Evolutionary conservation across 1,140 invertebrate species (phyloP).

Genomic region (Ceratosolen fusciceps): DNA sequence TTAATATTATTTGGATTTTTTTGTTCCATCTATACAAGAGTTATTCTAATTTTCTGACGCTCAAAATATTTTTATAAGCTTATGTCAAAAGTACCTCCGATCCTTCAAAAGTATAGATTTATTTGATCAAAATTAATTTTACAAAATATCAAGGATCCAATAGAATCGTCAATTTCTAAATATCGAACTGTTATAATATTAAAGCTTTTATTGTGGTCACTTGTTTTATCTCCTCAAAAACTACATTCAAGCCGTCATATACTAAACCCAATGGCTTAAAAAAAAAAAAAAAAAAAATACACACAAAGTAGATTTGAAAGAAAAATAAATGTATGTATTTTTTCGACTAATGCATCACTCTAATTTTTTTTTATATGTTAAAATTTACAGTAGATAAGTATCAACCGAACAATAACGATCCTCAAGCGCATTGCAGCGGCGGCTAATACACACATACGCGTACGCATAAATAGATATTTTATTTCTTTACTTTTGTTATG

Average conservation of each 20-base stretch:
- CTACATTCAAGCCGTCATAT: neutral
- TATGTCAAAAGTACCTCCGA: neutral
- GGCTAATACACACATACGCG: slow-evolving; percentile 14
- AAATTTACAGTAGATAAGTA: neutral
- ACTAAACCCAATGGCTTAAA: neutral
- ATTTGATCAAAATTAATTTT: slow-evolving; percentile 10
- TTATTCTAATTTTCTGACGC: neutral
- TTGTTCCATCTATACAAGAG: slow-evolving; percentile 19
- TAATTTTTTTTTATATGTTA: neutral
- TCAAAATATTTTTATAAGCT: neutral
- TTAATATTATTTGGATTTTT: neutral
- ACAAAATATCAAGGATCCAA: neutral
- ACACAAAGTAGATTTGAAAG: neutral
- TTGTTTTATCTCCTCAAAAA: neutral
- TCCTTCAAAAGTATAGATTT: neutral
- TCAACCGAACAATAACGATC: neutral
- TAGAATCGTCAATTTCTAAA: neutral
- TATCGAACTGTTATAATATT: slow-evolving; percentile 6
- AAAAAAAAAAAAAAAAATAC: neutral
- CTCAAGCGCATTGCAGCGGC: neutral
- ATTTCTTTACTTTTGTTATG: no score
- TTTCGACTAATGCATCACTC: neutral
- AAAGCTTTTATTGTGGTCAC: neutral
- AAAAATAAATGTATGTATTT: no score
- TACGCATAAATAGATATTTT: no score